These are phyloP conservation scores for Enteromius radiatus DNA, from an alignment of 2,797 vertebrate genomes.

Conservation along the genomic window DNA sequence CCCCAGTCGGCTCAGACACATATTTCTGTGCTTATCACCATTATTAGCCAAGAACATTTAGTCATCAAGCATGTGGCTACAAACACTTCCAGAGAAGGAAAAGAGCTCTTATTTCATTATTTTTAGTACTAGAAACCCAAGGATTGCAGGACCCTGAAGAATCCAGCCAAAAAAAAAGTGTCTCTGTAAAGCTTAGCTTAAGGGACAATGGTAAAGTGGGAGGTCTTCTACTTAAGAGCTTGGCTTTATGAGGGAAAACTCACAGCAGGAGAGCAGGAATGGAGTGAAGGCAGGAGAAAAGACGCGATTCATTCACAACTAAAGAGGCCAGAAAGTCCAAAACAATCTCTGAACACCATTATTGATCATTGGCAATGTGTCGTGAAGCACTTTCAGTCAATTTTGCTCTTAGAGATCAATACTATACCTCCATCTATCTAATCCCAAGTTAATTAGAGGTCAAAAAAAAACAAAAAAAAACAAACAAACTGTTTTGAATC, in stretches of 20 bases:
- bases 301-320: background rate
- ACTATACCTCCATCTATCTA: constrained; percentile 12
- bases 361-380: background rate
- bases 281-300: background rate
- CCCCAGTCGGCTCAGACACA: constrained; percentile 49
- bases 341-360: background rate
- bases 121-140: constrained; percentile 29
- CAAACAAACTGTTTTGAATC: no score
- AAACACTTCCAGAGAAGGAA: constrained; percentile 26
- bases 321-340: background rate
- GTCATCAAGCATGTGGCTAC: constrained; percentile 48
- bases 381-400: background rate
- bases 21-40: constrained; percentile 57
- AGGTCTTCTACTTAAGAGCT: constrained; percentile 63
- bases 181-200: constrained; percentile 59
- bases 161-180: constrained; percentile 46
- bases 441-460: constrained; percentile 34
- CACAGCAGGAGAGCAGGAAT: constrained; percentile 40
- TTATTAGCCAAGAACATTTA: constrained; percentile 48
- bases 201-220: constrained; percentile 66
- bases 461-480: no score
- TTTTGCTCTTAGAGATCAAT: constrained; percentile 11
- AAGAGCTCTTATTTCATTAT: constrained; percentile 34
- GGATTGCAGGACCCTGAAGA: constrained; percentile 35
- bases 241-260: constrained; percentile 48